A percentile compares a stretch with the other conserved stretches of the same genome.
phyloP scores from a whole-genome alignment of 2,113 vertebrate species.

The Clarias macrocephalus region DNA sequence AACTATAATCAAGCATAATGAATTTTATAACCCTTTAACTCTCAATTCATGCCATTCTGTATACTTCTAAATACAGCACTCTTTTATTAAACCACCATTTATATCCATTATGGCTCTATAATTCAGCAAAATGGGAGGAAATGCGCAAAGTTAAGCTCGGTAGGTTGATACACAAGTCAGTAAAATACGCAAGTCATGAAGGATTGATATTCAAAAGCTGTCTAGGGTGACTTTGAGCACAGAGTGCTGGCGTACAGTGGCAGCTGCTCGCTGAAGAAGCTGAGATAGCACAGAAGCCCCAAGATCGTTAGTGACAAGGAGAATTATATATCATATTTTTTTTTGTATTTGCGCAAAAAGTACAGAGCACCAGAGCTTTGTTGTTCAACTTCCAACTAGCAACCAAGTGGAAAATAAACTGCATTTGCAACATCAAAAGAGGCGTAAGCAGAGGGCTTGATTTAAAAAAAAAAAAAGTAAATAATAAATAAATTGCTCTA shows the following conservation, averaged over 20 bases:
- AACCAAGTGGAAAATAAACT: background rate
- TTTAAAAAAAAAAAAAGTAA: background rate
- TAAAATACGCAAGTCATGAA: slow-evolving; percentile 25
- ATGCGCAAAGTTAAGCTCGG: slow-evolving; percentile 24
- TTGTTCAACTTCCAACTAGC: slow-evolving; percentile 32
- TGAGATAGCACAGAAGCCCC: slow-evolving; percentile 50
- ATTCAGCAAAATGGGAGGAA: slow-evolving; percentile 34
- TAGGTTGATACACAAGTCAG: slow-evolving; percentile 25
- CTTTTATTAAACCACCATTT: slow-evolving; percentile 35
- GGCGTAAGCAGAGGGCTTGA: background rate
- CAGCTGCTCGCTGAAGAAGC: slow-evolving; percentile 52
- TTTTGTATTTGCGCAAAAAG: slow-evolving; percentile 24
- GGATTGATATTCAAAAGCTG: slow-evolving; percentile 53
- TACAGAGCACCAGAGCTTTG: slow-evolving; percentile 16
- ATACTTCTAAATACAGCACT: background rate
- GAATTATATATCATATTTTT: slow-evolving; percentile 52
- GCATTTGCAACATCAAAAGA: background rate
- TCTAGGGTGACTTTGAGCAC: slow-evolving; percentile 47
- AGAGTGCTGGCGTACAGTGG: slow-evolving; percentile 42
- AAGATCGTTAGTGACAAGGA: slow-evolving; percentile 39
- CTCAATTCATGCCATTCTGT: background rate
- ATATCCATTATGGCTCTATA: slow-evolving; percentile 27
- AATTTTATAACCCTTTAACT: background rate
- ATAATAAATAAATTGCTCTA: background rate
- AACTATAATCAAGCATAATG: background rate